Evolutionary conservation across 1,140 invertebrate genomes (phyloP), one percentile per base, ranked within the genome.

Genomic region (Sycophila sp.): DNA sequence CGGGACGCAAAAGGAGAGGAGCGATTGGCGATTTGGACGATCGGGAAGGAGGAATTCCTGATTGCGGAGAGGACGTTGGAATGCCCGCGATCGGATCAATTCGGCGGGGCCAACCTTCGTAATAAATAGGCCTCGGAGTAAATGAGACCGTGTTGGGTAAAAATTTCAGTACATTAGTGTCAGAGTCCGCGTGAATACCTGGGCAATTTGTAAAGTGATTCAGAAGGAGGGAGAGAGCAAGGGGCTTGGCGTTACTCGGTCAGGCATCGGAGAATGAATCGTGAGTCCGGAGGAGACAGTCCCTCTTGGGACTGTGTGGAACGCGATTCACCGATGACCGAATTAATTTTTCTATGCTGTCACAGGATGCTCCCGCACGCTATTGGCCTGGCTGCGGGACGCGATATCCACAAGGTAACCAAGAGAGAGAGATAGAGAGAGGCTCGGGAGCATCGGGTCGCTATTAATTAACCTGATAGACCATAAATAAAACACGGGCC

Each of bases 391-490:
- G 26, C 36, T 24, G 15, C 28, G 51, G 53, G 15, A 22, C 38
- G 15, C 66, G 55, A 49, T 49, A n/a, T n/a, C n/a, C n/a, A 47
- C 63, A 49, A 63, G 45, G 13, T 42, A 68, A 72, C 53, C 55
- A 17, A 70, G 17, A 28, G 36, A 24, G 28, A n/a, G 22, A 68
- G 55, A 58, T 63, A 24, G 30, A 17, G 19, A 38, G 62, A 15
- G n/a, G 26, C 26, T 66, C 30, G 64, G 73, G 59, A 73, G 49
- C 69, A 77, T 73, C 56, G 74, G 68, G 62, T 74, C 70, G 75
- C 78, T 81, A 83, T 83, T 86, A 85, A 86, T 86, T 86, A 86
- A 80, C 77, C 71, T 80, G 81, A 84, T 83, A 83, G 79, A 77
- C 77, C 79, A 76, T 82, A 81, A 83, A 83, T 85, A 81, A 80